Percentiles rank a stretch among this genome's conserved stretches.
Evolutionary conservation across 2,888 invertebrate genomes (phyloP).

Genomic region (Trissolcus brochymenae): DNA sequence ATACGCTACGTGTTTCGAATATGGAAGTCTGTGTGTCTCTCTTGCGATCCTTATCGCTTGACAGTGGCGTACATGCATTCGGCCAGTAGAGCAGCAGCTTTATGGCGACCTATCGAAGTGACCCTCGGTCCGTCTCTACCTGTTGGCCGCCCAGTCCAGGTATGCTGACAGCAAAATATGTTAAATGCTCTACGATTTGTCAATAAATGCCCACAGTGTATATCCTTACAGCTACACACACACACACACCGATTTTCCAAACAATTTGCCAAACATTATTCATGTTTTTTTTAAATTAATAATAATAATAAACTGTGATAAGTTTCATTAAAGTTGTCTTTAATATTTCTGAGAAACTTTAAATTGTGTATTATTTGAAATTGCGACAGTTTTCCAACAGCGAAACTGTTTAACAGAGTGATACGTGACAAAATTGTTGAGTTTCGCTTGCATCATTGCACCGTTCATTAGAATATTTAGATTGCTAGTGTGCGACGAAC

Average conservation of each 20-base stretch:
- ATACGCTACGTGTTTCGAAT: slow-evolving; percentile 51
- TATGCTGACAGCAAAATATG: slow-evolving; percentile 49
- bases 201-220: slow-evolving; percentile 11
- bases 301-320: too few species aligned
- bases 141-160: slow-evolving; percentile 37
- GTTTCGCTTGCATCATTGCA: slow-evolving; percentile 38
- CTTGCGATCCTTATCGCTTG: slow-evolving; percentile 46
- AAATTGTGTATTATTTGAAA: too few species aligned
- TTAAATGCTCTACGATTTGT: slow-evolving; percentile 36
- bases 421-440: slow-evolving; percentile 55
- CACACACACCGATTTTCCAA: too few species aligned
- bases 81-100: slow-evolving; percentile 54
- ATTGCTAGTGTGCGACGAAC: slow-evolving; percentile 39
- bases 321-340: too few species aligned
- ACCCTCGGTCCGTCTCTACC: slow-evolving; percentile 53
- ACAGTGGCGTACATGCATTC: slow-evolving; percentile 53
- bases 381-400: too few species aligned
- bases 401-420: slow-evolving; percentile 30
- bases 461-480: slow-evolving; percentile 49
- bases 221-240: slow-evolving; percentile 3
- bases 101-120: slow-evolving; percentile 53
- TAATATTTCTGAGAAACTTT: too few species aligned
- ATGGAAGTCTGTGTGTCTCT: slow-evolving; percentile 50
- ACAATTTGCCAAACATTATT: too few species aligned
- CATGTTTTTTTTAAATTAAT: too few species aligned